Conservation (phyloP, 2,113 vertebrate species). For the Erythrocercus mccallii region DNA sequence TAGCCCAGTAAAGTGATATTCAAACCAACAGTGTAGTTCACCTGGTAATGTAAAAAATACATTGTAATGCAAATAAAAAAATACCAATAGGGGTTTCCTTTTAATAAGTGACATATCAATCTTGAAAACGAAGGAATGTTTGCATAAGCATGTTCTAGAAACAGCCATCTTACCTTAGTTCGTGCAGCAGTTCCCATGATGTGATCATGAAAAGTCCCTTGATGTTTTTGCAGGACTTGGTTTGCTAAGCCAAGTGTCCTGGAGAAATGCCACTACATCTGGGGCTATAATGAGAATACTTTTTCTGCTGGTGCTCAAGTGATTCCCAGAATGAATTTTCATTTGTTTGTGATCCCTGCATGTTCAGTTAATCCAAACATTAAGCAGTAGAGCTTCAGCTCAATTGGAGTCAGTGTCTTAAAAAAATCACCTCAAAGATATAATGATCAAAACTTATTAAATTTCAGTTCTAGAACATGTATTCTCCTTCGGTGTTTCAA, state of each 20-base stretch:
- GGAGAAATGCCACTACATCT: slow-evolving; percentile 13
- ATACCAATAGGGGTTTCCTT: not conserved
- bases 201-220: not conserved
- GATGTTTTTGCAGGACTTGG: not conserved
- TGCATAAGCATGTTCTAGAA: not conserved
- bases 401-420: not conserved
- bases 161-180: not conserved
- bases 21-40: slow-evolving; percentile 4
- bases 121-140: not conserved
- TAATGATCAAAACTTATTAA: not conserved
- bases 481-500: not conserved
- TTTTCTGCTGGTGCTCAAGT: slow-evolving; percentile 6
- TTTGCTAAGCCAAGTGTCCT: not conserved
- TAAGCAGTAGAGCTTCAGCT: not conserved
- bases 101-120: not conserved
- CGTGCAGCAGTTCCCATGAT: not conserved
- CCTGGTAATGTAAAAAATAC: not conserved
- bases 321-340: not conserved
- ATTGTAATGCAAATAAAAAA: not conserved
- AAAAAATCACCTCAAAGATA: not conserved
- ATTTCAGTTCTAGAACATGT: not conserved
- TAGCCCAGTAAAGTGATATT: not conserved
- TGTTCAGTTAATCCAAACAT: not conserved
- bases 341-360: not conserved
- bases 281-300: not conserved